Evolutionary conservation across 2,113 vertebrate genomes (phyloP).

Genomic region (Tyto alba): DNA sequence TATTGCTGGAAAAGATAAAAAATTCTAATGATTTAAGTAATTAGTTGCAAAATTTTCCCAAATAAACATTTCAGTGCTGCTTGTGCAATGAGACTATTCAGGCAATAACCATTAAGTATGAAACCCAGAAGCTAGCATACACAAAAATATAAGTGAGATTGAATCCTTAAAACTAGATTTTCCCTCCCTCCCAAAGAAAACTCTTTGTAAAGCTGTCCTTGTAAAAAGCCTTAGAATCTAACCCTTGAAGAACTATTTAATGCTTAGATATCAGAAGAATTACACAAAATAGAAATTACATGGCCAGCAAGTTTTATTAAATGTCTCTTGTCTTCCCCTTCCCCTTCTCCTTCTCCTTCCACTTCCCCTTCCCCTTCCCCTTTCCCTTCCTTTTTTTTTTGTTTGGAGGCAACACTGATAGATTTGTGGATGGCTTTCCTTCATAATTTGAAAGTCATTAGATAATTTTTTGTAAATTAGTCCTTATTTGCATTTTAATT

Average conservation of each 20-base stretch:
- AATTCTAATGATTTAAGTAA: conserved; percentile 1
- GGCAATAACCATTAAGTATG: conserved; percentile 17
- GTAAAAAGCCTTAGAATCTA: conserved; percentile 13
- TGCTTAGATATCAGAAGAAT: conserved; percentile 1
- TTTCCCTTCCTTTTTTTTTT: background rate
- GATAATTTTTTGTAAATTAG: background rate
- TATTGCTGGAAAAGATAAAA: background rate
- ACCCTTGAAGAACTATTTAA: conserved; percentile 30
- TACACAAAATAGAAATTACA: background rate
- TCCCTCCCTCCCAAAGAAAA: background rate
- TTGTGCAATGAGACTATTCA: conserved; percentile 38
- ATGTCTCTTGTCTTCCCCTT: background rate
- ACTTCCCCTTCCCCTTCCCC: background rate
- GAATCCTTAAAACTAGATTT: conserved; percentile 54
- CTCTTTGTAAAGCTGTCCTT: background rate
- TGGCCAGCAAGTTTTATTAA: background rate
- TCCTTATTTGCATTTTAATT: conserved; percentile 51
- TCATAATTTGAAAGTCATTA: conserved; percentile 11
- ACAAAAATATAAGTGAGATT: conserved; percentile 2
- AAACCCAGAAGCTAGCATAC: background rate
- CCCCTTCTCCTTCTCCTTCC: too few relatives aligned
- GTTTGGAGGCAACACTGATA: background rate
- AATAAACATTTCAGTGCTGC: conserved; percentile 13
- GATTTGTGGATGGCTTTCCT: background rate
- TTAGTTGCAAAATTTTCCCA: conserved; percentile 30